Evolutionary conservation across 2,888 invertebrate genomes (phyloP).

Genomic region (Orthosia gracilis): DNA sequence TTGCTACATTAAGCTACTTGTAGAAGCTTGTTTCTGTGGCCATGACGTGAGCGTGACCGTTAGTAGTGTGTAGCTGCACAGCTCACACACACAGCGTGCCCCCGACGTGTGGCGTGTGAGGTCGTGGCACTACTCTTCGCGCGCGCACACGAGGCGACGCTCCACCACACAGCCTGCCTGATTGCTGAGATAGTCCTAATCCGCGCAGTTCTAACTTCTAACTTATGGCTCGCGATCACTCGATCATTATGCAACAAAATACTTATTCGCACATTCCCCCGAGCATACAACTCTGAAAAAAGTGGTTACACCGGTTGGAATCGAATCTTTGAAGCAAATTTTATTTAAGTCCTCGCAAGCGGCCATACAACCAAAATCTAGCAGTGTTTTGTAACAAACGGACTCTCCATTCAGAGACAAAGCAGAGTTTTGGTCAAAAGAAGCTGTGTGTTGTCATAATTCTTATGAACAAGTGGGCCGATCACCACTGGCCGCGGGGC

Average conservation of each 20-base stretch:
- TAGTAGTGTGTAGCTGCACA: not conserved
- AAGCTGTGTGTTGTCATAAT: not conserved
- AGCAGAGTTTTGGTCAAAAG: not conserved
- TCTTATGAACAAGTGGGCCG: not conserved
- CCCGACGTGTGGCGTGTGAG: not conserved
- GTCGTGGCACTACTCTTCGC: not conserved
- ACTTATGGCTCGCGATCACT: not conserved
- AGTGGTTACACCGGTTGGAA: no score
- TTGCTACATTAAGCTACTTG: no score
- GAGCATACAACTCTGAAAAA: no score
- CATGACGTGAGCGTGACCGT: conserved; percentile 3
- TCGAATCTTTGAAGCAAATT: no score
- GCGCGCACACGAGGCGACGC: not conserved
- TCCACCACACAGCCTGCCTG: not conserved
- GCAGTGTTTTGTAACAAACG: not conserved
- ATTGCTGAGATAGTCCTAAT: no score
- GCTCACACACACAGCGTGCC: no score
- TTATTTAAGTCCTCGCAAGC: not conserved
- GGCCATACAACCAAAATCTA: not conserved
- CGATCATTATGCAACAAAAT: not conserved
- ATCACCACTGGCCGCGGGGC: no score
- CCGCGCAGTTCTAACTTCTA: not conserved
- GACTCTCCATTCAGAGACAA: not conserved
- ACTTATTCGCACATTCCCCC: no score
- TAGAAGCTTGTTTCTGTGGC: not conserved